Evolutionary conservation across 1,140 invertebrate species (phyloP).

Genomic region (Augochlora pura): DNA sequence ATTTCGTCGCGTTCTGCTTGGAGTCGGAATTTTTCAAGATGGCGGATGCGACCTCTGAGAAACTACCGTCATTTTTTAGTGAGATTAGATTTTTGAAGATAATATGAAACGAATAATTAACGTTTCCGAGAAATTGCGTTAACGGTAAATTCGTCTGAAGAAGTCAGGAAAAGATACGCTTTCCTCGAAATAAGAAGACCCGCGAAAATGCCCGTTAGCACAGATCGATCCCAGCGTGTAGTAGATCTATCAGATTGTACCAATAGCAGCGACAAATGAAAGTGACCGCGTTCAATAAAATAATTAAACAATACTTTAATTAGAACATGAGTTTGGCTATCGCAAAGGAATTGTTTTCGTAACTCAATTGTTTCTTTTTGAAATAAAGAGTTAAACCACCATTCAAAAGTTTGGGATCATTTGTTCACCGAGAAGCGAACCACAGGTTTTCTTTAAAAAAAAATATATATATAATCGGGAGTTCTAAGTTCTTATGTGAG

Average conservation of each 20-base stretch:
- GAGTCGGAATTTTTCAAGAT: background rate
- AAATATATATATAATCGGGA: background rate
- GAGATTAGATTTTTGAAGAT: background rate
- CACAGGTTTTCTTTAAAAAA: background rate
- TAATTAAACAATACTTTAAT: background rate
- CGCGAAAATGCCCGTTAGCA: conserved; percentile 1
- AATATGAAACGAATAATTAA: no score
- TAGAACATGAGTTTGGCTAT: no score
- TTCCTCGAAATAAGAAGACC: background rate
- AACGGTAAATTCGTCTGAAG: no score
- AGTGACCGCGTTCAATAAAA: conserved; percentile 29
- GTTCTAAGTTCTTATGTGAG: background rate
- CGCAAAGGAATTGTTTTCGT: no score
- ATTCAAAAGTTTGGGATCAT: background rate
- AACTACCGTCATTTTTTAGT: background rate
- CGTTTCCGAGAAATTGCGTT: no score
- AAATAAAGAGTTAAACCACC: conserved; percentile 18
- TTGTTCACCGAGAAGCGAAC: background rate
- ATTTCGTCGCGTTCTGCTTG: background rate
- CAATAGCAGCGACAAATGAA: conserved; percentile 4
- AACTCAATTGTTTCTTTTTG: no score
- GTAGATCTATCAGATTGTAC: background rate
- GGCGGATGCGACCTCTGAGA: background rate
- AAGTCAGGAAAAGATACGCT: no score
- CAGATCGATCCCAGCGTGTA: conserved; percentile 22